phyloP scores from a whole-genome alignment of 1,140 invertebrate species.

The Calosoma granatense region DNA sequence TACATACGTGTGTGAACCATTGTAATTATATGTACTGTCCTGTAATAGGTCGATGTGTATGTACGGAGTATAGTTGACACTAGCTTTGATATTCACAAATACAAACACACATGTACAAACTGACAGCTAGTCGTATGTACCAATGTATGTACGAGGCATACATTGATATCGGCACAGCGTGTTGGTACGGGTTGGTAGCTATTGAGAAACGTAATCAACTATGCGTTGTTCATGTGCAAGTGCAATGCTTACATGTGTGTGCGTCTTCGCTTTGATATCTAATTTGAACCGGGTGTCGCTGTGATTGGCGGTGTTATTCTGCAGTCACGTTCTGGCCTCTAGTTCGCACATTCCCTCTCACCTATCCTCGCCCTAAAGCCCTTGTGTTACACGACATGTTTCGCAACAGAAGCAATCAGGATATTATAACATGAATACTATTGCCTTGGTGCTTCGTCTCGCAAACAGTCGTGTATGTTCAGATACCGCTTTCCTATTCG shows the following conservation, averaged over 20 bases:
- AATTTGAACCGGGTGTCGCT: background rate
- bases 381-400: too few relatives aligned
- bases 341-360: too few relatives aligned
- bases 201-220: background rate
- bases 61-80: too few relatives aligned
- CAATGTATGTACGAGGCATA: background rate
- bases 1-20: too few relatives aligned
- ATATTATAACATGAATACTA: conserved; percentile 6
- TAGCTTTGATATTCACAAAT: too few relatives aligned
- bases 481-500: too few relatives aligned
- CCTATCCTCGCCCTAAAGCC: too few relatives aligned
- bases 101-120: too few relatives aligned
- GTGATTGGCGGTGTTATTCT: conserved; percentile 2
- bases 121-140: too few relatives aligned
- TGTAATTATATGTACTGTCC: too few relatives aligned
- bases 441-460: background rate
- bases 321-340: background rate
- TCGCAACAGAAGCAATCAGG: conserved; percentile 1
- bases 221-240: background rate
- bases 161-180: background rate
- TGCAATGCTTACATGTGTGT: background rate
- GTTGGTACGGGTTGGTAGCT: background rate
- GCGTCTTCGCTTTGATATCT: conserved; percentile 1
- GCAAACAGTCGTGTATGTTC: too few relatives aligned
- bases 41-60: too few relatives aligned